Base-by-base conservation (phyloP, 2,797 vertebrate genomes). In the Crypturellus tataupa region DNA sequence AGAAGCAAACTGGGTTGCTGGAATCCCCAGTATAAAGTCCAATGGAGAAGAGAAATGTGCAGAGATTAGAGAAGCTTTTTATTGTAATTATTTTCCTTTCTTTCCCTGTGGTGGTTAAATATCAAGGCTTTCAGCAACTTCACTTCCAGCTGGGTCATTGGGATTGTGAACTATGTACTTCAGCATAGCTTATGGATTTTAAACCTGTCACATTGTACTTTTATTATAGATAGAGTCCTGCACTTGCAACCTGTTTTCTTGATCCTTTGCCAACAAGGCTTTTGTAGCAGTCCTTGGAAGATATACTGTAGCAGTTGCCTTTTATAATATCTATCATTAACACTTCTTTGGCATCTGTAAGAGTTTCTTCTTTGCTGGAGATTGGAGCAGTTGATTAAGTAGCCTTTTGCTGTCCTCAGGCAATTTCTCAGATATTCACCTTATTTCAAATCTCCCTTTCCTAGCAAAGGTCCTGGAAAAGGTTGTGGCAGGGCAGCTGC, bases 331-430 rank as follows among this genome's bases (percentile, higher is more conserved):
- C 94, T 42, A 51, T 95, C 92, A 96, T 97, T 97, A 97, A 95
- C 93, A 96, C 93, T 84, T 96, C 94, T 95, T 97, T 93, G 90
- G 95, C 94, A 95, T 94, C 90, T 71, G 31, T 65, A 84, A 94
- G 94, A 90, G 78, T 95, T 96, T 93, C 93, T 94, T 90, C 95
- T 96, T 95, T 92, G 76, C 81, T 94, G 94, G 90, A 92, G 87
- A 93, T 92, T 69, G 78, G 93, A 97, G 82, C 95, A 96, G 96
- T 97, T 97, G 97, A 97, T 96, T 94, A 95, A 97, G 96, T 87
- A 94, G 89, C 96, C 92, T 93, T 97, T 94, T 82, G 85, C 96
- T 94, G 94, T 95, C 88, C 33, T 6, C 20, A 44, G 93, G 87
- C 94, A 93, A 95, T 96, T 96, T 96, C 88, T 96, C 67, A 91